A percentile compares a stretch with the other conserved stretches of the same genome.
phyloP scores from a whole-genome alignment of 2,113 vertebrate species.

The Neofelis nebulosa region DNA sequence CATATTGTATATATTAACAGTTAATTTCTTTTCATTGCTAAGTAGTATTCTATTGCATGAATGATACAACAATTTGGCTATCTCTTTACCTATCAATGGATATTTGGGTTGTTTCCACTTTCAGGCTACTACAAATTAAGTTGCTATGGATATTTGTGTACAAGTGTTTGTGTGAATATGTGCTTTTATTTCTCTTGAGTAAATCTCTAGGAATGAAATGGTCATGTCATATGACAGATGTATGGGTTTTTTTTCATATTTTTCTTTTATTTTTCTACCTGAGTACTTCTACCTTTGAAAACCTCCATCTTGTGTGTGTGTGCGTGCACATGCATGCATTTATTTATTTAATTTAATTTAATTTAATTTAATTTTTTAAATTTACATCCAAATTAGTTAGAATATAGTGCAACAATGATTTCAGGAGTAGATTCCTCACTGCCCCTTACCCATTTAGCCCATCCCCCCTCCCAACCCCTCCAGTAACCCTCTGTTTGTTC shows the following conservation, averaged over 20 bases:
- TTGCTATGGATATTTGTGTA: background rate
- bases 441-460: too few relatives aligned
- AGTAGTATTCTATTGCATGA: background rate
- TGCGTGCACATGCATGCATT: too few relatives aligned
- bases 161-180: background rate
- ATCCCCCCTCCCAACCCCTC: too few relatives aligned
- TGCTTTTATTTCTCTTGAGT: background rate
- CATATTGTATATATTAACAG: background rate
- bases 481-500: too few relatives aligned
- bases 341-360: too few relatives aligned
- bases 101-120: conserved; percentile 18
- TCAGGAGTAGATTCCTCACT: too few relatives aligned
- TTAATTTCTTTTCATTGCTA: background rate
- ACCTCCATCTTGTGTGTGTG: too few relatives aligned
- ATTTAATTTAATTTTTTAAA: too few relatives aligned
- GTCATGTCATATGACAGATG: background rate
- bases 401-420: too few relatives aligned
- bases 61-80: background rate
- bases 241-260: background rate
- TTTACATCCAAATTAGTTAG: too few relatives aligned
- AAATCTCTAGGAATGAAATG: background rate
- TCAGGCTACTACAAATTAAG: background rate
- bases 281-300: too few relatives aligned
- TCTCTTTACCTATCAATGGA: background rate
- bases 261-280: too few relatives aligned